Conservation (phyloP, 2,113 vertebrate genomes). For the Heptranchias perlo region DNA sequence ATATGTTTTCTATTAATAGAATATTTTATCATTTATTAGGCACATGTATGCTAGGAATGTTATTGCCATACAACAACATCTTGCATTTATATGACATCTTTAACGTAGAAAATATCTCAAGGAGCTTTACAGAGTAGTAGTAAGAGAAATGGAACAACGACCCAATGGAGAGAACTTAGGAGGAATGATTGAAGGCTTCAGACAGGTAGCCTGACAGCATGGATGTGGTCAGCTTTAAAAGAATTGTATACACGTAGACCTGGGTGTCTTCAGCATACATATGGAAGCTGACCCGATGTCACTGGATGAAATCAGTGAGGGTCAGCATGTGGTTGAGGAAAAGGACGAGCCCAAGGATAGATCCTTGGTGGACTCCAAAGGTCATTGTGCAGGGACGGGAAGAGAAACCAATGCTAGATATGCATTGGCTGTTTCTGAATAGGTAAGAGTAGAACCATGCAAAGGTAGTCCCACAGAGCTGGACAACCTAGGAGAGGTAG, state of each 20-base stretch:
- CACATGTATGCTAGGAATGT: not conserved
- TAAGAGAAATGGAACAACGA: not conserved
- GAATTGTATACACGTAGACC: not conserved
- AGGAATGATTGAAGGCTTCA: not conserved
- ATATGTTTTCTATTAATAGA: not conserved
- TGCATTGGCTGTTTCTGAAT: not conserved
- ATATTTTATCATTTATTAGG: not conserved
- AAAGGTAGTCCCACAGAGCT: not conserved
- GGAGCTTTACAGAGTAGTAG: not conserved
- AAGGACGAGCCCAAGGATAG: not conserved
- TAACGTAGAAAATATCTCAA: not conserved
- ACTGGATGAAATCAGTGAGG: not conserved
- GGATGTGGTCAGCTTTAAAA: not conserved
- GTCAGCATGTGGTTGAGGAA: not conserved
- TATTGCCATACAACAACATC: not conserved
- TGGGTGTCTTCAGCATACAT: not conserved
- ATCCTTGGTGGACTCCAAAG: not conserved
- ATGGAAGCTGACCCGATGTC: not conserved
- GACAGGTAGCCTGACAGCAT: not conserved
- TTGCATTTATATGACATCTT: not conserved
- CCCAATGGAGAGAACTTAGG: not conserved
- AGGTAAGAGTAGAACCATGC: not conserved
- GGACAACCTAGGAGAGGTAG: not conserved
- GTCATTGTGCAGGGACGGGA: not conserved
- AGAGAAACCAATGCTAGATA: not conserved